Base-by-base conservation (phyloP, 2,797 vertebrate genomes). In the Neostethus bicornis region DNA sequence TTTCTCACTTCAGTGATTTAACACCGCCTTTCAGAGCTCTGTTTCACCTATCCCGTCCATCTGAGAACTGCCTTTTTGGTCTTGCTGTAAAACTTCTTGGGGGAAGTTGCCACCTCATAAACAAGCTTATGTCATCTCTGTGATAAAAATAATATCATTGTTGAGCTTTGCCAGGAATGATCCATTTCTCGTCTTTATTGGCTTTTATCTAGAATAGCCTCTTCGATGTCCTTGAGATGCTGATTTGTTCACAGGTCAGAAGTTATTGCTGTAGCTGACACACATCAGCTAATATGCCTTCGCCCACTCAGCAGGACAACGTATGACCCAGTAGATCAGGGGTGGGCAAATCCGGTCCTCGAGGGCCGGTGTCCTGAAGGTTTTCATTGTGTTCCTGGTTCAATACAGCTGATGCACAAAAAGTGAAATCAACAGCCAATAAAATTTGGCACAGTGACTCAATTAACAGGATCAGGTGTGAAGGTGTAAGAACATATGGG, bases 131-230 rank as follows among this genome's bases (percentile, higher is more conserved):
- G 14, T 72, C 41, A 39, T 9, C 7, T 52, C 42, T 55, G 64
- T 80, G 70, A 80, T 85, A 78, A 85, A 70, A 78, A n/a, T 72
- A 56, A 63, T 35, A 65, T 59, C 42, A 68, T 66, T 78, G 61
- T 79, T 54, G 41, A 3, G 61, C 52, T 63, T 47, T 58, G 63
- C 61, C 48, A 38, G 39, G 31, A 43, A 61, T 62, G 63, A 48
- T 42, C 41, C 1, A 1, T 34, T 32, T 66, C 28, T 55, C 39
- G 75, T 37, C 69, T 61, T 54, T 53, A 47, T 55, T 48, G 43
- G 37, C 54, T 64, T 49, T 61, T 70, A 56, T 79, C 57, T 29
- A 45, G 41, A 46, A 35, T 28, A 34, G 49, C 32, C 52, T 75
- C 63, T 61, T 62, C 7, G 0, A 32, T 52, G 58, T 79, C 80